Base-by-base conservation (phyloP, 2,113 vertebrate species). In the Apodemus speciosus region DNA sequence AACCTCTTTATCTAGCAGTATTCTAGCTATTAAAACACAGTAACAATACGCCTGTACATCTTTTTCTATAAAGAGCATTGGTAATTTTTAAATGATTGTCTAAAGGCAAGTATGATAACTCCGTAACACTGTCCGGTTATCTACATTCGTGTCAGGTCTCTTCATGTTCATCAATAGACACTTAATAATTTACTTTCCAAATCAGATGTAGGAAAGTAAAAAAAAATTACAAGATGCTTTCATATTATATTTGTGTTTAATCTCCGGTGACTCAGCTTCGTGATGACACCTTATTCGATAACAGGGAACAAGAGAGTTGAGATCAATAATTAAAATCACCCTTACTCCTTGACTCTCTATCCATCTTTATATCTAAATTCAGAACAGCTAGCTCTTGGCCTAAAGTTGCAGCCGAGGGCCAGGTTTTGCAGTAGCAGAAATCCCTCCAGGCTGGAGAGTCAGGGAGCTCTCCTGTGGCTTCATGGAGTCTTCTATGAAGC, bases 101-200 rank as follows among this genome's bases (percentile, higher is more conserved):
- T 53, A 72, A 72, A 77, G 46, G 46, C 16, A 53, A 46, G 14
- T 85, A 43, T 85, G 85, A 32, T 72, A 60, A 89, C 53, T n/a
- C 20, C 32, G 56, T 64, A n/a, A 72, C 71, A 80, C 77, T 20
- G 3, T 60, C 23, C 23, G 38, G 38, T 83, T 58, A n/a, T 23
- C 51, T 38, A 76, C 25, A 88, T 85, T 71, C 71, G 40, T 93
- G 25, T 23, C 43, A 80, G 13, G 75, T 11, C 7, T 0, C 30
- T 73, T 14, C 46, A 16, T 76, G 60, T 83, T 27, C 9, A n/a
- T 69, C 27, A 68, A 84, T 5, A 84, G 30, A 81, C 87, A 40
- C 21, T 15, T 81, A 68, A 30, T 72, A 62, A n/a, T 89, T 76
- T 92, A 60, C 56, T 68, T 92, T 94, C 75, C 23, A 49, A 91